Percentiles rank a stretch among this genome's conserved stretches.
These are phyloP conservation scores for Ectemnius cavifrons DNA, from an alignment of 2,888 invertebrate genomes.

Conservation along the genomic window DNA sequence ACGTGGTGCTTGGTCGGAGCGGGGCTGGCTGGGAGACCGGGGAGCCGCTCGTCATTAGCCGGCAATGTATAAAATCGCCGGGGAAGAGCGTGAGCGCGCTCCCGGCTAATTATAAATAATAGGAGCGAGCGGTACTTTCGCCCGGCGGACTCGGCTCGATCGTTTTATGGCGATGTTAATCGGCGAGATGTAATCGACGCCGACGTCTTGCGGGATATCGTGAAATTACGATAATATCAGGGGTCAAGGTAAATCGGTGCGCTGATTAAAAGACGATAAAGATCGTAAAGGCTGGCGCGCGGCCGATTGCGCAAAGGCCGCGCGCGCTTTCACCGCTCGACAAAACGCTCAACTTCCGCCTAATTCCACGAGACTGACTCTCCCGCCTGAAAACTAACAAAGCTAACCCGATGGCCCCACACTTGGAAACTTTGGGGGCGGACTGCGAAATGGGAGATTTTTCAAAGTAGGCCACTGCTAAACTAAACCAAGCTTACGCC, in stretches of 20 bases:
- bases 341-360: constrained; percentile 3
- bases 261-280: constrained; percentile 8
- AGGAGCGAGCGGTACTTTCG: constrained; percentile 1
- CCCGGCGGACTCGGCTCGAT: background rate
- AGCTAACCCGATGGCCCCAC: background rate
- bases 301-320: constrained; percentile 8
- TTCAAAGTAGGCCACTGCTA: too few relatives aligned
- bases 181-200: constrained; percentile 3
- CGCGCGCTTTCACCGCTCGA: background rate
- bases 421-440: too few relatives aligned
- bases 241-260: constrained; percentile 5
- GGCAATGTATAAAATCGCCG: too few relatives aligned
- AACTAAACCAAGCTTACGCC: too few relatives aligned
- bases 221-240: constrained; percentile 7
- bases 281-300: background rate
- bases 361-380: background rate
- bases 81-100: background rate
- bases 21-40: too few relatives aligned
- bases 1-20: too few relatives aligned
- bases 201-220: constrained; percentile 4
- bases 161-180: constrained; percentile 6
- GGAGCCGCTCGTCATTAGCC: too few relatives aligned
- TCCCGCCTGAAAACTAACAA: constrained; percentile 13
- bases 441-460: too few relatives aligned
- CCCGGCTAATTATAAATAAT: constrained; percentile 10